Percentiles rank a stretch among this genome's conserved stretches.
These are phyloP conservation scores for Phalacrocorax brasilianus DNA, from an alignment of 2,113 vertebrate species.

Conservation along the genomic window DNA sequence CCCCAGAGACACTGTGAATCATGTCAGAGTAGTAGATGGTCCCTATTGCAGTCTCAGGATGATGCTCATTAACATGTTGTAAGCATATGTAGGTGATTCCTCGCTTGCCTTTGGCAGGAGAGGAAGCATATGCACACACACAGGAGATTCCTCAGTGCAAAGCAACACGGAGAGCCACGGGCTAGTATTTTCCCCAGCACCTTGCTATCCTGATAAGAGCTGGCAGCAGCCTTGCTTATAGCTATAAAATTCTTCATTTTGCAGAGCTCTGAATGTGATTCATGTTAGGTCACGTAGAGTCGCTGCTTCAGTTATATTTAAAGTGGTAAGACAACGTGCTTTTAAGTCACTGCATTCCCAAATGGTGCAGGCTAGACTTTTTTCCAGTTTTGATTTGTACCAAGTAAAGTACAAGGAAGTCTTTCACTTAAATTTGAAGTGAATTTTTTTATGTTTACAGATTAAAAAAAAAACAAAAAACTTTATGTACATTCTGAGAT, in stretches of 20 bases:
- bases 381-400: neutral
- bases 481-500: neutral
- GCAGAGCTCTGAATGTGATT: neutral
- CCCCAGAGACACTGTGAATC: neutral
- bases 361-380: neutral
- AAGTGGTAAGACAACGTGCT: neutral
- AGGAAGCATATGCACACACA: neutral
- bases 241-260: neutral
- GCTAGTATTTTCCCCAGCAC: neutral
- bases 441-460: neutral
- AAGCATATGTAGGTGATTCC: neutral
- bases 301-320: neutral
- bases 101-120: neutral
- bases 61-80: neutral
- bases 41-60: neutral
- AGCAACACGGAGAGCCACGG: neutral
- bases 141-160: neutral
- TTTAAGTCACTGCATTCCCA: neutral
- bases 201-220: neutral
- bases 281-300: neutral
- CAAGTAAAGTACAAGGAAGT: neutral
- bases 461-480: neutral
- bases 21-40: neutral
- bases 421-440: neutral
- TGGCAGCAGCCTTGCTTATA: neutral